A percentile compares a stretch with the other conserved stretches of the same genome.
These are phyloP conservation scores for Hozukius guyotensis DNA, from an alignment of 2,797 vertebrate species.

Conservation along the genomic window DNA sequence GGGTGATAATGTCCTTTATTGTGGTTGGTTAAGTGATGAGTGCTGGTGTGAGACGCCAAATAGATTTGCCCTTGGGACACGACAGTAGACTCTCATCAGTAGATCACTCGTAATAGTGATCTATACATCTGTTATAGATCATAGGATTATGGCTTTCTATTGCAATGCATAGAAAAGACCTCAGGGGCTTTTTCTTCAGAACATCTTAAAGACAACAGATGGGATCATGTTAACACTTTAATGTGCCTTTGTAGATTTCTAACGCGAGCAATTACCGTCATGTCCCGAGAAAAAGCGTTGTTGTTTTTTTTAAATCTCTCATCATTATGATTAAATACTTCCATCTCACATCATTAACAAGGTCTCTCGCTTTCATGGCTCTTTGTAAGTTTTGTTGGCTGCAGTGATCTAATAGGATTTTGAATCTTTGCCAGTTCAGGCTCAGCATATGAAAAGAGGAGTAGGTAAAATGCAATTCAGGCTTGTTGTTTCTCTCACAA, in stretches of 20 bases:
- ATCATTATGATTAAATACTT: conserved; percentile 47
- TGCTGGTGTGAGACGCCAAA: conserved; percentile 29
- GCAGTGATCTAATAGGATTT: conserved; percentile 46
- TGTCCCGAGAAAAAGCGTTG: conserved; percentile 29
- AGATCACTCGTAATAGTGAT: conserved; percentile 36
- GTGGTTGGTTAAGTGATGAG: conserved; percentile 52
- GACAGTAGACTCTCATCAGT: conserved; percentile 13
- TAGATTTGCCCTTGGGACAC: conserved; percentile 50
- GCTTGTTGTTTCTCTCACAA: conserved; percentile 35
- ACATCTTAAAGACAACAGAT: conserved; percentile 19
- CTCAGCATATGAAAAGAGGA: neutral
- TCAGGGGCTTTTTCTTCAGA: conserved; percentile 24
- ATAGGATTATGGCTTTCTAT: conserved; percentile 17
- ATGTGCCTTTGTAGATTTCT: conserved; percentile 31
- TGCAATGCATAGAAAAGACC: conserved; percentile 21
- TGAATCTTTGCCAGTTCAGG: conserved; percentile 13
- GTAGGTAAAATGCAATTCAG: conserved; percentile 28
- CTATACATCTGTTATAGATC: conserved; percentile 15
- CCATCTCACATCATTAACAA: conserved; percentile 50
- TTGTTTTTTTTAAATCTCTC: conserved; percentile 26
- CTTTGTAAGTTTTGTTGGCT: conserved; percentile 47
- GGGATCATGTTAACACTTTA: conserved; percentile 18
- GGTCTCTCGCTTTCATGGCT: conserved; percentile 32
- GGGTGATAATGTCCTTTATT: conserved; percentile 61
- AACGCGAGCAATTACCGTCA: conserved; percentile 14